Evolutionary conservation across 2,888 invertebrate species (phyloP).

Genomic region (Crepidodera aurea): DNA sequence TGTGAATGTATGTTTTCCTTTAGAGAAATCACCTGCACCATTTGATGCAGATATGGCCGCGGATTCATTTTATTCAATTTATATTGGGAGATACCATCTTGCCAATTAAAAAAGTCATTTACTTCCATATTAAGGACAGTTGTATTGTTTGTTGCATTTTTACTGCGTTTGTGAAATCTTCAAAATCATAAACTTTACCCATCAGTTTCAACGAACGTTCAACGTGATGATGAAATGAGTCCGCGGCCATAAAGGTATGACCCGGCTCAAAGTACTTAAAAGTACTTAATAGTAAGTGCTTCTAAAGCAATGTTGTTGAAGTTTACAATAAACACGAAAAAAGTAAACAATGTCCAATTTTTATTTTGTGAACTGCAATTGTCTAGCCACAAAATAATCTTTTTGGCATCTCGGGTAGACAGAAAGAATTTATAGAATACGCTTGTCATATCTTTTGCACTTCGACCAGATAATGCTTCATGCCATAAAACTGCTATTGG

Average conservation of each 20-base stretch:
- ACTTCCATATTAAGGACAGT: too few relatives aligned
- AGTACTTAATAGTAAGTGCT: constrained; percentile 35
- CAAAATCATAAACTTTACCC: constrained; percentile 26
- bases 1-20: too few relatives aligned
- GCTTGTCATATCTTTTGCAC: too few relatives aligned
- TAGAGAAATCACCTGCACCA: too few relatives aligned
- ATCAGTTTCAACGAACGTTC: constrained; percentile 21
- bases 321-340: constrained; percentile 38
- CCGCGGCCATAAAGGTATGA: constrained; percentile 41
- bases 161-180: constrained; percentile 28
- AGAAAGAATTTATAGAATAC: constrained; percentile 24
- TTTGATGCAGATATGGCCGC: too few relatives aligned
- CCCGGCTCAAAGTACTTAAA: constrained; percentile 43
- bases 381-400: constrained; percentile 34
- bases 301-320: constrained; percentile 26
- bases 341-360: constrained; percentile 38
- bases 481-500: constrained; percentile 44
- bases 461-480: constrained; percentile 39
- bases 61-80: too few relatives aligned
- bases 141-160: too few relatives aligned
- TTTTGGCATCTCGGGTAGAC: constrained; percentile 18
- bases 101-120: too few relatives aligned
- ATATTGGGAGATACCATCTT: too few relatives aligned
- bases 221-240: constrained; percentile 33
- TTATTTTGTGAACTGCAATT: constrained; percentile 42